Percentiles rank a stretch among this genome's conserved stretches.
phyloP scores from a whole-genome alignment of 2,888 invertebrate genomes.

The Eremobia ochroleuca region DNA sequence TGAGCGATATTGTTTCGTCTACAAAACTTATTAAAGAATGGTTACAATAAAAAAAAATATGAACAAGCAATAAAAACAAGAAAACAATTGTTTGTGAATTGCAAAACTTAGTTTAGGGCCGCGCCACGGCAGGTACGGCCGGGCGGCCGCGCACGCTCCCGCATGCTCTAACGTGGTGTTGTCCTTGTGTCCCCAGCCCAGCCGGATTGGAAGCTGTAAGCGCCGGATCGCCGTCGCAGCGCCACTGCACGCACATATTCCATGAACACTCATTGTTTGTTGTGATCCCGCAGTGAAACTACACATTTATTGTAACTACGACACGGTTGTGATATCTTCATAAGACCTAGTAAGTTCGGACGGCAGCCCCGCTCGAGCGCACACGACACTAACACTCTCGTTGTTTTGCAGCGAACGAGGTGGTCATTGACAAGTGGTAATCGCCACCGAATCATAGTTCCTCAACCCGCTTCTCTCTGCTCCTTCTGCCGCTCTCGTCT shows the following conservation, averaged over 20 bases:
- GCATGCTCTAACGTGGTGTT: constrained; percentile 89
- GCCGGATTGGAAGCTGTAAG: constrained; percentile 89
- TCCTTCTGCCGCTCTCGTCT: constrained; percentile 87
- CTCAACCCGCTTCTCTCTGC: constrained; percentile 89
- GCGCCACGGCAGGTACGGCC: constrained; percentile 59
- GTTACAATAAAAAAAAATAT: constrained; percentile 37
- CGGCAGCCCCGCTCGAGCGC: constrained; percentile 82
- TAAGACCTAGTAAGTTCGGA: constrained; percentile 87
- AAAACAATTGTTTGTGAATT: constrained; percentile 57
- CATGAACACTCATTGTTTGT: constrained; percentile 91
- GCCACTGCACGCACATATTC: constrained; percentile 89
- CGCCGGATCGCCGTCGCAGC: constrained; percentile 84
- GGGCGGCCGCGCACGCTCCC: constrained; percentile 67
- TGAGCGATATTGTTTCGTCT: constrained; percentile 10
- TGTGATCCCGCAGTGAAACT: constrained; percentile 91
- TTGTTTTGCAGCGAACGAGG: constrained; percentile 93
- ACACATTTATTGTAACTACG: constrained; percentile 86
- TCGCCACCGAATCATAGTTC: constrained; percentile 88
- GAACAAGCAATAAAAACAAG: constrained; percentile 46
- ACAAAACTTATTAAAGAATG: constrained; percentile 1
- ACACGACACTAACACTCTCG: constrained; percentile 85
- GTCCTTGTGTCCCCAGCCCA: constrained; percentile 87
- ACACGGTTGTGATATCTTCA: constrained; percentile 89
- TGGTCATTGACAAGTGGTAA: constrained; percentile 94
- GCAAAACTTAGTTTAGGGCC: constrained; percentile 62